These are phyloP conservation scores for Melipona quadrifasciata DNA, from an alignment of 1,140 invertebrate species.

Conservation along the genomic window DNA sequence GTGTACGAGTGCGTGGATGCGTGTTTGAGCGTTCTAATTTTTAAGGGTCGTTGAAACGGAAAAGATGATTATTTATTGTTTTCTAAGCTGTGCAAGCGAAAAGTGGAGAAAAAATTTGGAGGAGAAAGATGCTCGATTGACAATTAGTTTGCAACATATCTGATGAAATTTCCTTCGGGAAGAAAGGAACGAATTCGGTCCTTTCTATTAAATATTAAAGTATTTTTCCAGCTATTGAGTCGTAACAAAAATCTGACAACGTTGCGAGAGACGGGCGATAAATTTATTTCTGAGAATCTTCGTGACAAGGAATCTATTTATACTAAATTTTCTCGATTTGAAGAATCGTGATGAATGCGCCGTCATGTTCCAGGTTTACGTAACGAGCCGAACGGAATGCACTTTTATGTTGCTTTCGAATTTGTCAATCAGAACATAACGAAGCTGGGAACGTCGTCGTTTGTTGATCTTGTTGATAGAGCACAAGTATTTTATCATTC, in stretches of 20 bases:
- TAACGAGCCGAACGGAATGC: background rate
- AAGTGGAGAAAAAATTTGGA: background rate
- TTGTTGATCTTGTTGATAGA: slow-evolving; percentile 2
- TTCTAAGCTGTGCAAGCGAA: background rate
- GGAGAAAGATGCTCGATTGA: background rate
- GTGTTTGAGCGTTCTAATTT: slow-evolving; percentile 4
- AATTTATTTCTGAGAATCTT: background rate
- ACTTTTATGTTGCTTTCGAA: slow-evolving; percentile 13
- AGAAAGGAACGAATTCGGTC: too few relatives aligned
- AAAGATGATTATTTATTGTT: slow-evolving; percentile 15
- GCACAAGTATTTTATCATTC: slow-evolving; percentile 24
- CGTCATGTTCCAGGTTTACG: background rate
- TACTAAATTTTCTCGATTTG: background rate
- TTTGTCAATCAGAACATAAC: slow-evolving; percentile 30
- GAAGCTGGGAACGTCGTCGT: background rate
- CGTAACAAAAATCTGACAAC: background rate
- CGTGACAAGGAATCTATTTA: background rate
- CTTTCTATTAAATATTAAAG: too few relatives aligned
- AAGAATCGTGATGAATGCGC: too few relatives aligned
- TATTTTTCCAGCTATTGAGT: too few relatives aligned
- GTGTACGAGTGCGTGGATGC: background rate
- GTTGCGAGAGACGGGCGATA: too few relatives aligned
- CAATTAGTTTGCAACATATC: background rate
- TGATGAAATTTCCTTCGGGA: too few relatives aligned
- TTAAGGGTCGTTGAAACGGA: slow-evolving; percentile 5